Conservation (phyloP, 2,797 vertebrate genomes). For the Austrolebias charrua region DNA sequence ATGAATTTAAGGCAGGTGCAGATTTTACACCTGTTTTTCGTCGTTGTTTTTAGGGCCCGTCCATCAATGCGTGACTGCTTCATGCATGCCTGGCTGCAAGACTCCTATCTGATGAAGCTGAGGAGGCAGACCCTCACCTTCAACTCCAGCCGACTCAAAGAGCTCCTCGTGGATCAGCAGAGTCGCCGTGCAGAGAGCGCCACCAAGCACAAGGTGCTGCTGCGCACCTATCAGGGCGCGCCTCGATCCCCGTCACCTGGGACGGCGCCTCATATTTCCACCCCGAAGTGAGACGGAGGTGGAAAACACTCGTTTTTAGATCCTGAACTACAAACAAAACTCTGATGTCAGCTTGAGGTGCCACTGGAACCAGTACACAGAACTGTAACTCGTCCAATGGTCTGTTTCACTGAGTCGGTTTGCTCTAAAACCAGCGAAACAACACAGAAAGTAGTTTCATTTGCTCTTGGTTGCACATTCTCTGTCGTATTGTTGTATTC, state of each 20-base stretch:
- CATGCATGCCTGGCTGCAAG: constrained; percentile 93
- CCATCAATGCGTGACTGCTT: constrained; percentile 91
- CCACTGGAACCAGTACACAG: constrained; percentile 5
- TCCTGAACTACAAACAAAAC: background rate
- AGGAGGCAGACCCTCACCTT: constrained; percentile 95
- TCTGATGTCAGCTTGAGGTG: constrained; percentile 2
- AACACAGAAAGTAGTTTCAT: constrained; percentile 42
- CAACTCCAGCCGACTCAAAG: constrained; percentile 90
- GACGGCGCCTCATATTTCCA: constrained; percentile 49
- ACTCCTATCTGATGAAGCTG: constrained; percentile 96
- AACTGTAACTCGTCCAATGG: background rate
- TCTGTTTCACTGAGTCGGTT: background rate
- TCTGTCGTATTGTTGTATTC: constrained; percentile 39
- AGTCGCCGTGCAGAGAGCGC: constrained; percentile 79
- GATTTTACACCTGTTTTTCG: background rate
- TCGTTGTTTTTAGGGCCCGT: constrained; percentile 82
- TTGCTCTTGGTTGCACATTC: constrained; percentile 48
- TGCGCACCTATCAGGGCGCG: constrained; percentile 88
- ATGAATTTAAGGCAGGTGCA: background rate
- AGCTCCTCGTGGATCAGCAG: constrained; percentile 90
- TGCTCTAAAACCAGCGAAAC: constrained; percentile 9
- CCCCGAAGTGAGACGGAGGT: constrained; percentile 65
- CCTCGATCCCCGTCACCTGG: constrained; percentile 61
- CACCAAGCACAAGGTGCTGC: constrained; percentile 94
- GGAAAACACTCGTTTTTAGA: background rate